phyloP scores from a whole-genome alignment of 2,113 vertebrate species.

The Sceloporus undulatus region DNA sequence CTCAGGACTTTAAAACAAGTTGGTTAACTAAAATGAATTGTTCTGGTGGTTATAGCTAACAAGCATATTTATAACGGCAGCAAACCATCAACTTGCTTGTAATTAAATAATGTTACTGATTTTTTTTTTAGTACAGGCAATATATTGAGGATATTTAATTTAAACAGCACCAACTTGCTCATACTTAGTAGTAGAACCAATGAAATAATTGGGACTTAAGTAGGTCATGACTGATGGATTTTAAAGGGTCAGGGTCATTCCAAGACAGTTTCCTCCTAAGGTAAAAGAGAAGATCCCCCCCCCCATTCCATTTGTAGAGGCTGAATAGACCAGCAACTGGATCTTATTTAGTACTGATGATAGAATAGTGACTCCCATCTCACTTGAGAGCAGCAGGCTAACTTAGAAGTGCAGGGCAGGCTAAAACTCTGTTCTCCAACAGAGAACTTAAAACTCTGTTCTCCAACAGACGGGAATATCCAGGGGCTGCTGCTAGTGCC shows the following conservation, averaged over 20 bases:
- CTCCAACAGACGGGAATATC: not conserved
- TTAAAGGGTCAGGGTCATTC: too few species aligned
- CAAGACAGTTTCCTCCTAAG: too few species aligned
- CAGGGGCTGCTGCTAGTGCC: too few species aligned
- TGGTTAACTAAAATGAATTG: not conserved
- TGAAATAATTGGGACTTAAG: not conserved
- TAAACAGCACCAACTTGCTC: not conserved
- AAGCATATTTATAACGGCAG: not conserved
- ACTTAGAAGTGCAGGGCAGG: too few species aligned
- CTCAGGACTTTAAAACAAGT: slow-evolving; percentile 35
- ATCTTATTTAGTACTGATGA: too few species aligned
- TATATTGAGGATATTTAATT: not conserved
- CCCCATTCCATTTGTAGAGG: too few species aligned
- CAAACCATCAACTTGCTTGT: not conserved
- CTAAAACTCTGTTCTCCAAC: not conserved
- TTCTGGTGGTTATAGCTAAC: too few species aligned
- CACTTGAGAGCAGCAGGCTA: too few species aligned
- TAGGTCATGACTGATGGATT: too few species aligned
- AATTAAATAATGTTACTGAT: not conserved
- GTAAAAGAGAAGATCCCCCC: too few species aligned
- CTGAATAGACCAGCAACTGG: too few species aligned
- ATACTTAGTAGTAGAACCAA: not conserved
- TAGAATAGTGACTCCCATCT: too few species aligned
- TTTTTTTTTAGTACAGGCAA: not conserved
- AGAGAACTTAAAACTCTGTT: not conserved